These are phyloP conservation scores for Nesometra sesokonis DNA, from an alignment of 35 echinoderm and acorn worm genomes.

Conservation along the genomic window DNA sequence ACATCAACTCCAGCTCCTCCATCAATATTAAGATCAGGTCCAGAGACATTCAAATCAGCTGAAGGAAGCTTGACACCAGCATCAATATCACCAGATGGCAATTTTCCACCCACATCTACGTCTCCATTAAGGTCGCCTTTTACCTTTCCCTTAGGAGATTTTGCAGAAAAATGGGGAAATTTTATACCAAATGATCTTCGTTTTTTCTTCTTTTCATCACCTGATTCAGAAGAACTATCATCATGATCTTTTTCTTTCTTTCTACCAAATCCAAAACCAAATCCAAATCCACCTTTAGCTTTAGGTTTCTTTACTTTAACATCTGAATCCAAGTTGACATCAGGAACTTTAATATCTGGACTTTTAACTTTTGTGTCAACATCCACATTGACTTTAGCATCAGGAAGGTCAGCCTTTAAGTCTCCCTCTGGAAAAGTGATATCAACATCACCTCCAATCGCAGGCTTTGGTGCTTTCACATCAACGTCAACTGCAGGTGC, in stretches of 20 bases:
- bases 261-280: conserved; percentile 27
- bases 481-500: conserved; percentile 14
- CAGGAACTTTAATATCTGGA: conserved; percentile 19
- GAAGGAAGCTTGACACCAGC: background rate
- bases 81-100: background rate
- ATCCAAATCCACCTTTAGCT: conserved; percentile 6
- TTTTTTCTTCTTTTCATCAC: conserved; percentile 50
- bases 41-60: conserved; percentile 2
- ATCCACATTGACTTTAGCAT: background rate
- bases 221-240: background rate
- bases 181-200: background rate
- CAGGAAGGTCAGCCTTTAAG: conserved; percentile 12
- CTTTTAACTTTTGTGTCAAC: conserved; percentile 10
- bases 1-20: conserved; percentile 13
- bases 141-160: conserved; percentile 28
- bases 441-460: conserved; percentile 25
- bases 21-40: background rate
- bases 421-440: conserved; percentile 15
- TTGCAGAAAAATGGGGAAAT: background rate
- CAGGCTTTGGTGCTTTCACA: conserved; percentile 44
- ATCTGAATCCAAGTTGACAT: background rate
- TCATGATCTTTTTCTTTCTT: background rate
- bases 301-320: conserved; percentile 10
- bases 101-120: conserved; percentile 12
- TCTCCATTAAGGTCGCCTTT: conserved; percentile 23